Percentiles rank a stretch among this genome's conserved stretches.
phyloP scores from a whole-genome alignment of 2,797 vertebrate genomes.

The Mus spretus region DNA sequence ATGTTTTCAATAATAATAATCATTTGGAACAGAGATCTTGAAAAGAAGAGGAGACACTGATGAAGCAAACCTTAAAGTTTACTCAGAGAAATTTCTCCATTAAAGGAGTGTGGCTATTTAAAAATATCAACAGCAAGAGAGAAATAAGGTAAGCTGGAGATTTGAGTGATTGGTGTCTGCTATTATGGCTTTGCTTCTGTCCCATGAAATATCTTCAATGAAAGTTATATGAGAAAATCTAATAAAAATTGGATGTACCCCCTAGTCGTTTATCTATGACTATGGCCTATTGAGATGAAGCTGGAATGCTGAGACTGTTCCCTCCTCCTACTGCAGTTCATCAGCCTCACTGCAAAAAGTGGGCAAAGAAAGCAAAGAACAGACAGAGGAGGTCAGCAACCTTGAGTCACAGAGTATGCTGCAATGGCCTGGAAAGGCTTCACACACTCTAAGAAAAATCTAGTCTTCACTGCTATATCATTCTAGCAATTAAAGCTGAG shows the following conservation, averaged over 20 bases:
- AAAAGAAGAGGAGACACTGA: background rate
- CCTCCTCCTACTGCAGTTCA: conserved; percentile 40
- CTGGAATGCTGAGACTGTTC: conserved; percentile 32
- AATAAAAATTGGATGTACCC: conserved; percentile 68
- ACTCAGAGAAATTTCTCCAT: background rate
- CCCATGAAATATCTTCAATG: conserved; percentile 31
- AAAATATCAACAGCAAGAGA: background rate
- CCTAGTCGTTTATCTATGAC: conserved; percentile 69
- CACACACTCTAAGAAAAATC: rapidly evolving
- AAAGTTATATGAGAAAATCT: conserved; percentile 48
- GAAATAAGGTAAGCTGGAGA: background rate
- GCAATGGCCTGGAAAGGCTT: background rate
- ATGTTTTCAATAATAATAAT: background rate
- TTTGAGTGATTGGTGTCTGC: background rate
- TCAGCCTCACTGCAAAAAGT: conserved; percentile 21
- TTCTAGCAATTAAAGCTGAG: background rate
- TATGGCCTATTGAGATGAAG: conserved; percentile 18
- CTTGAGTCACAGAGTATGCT: background rate
- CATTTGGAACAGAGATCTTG: background rate
- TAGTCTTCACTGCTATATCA: background rate
- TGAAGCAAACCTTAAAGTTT: background rate
- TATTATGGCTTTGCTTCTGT: conserved; percentile 35
- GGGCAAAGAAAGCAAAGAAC: background rate
- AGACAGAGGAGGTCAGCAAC: background rate
- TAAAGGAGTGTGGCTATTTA: background rate